phyloP scores from a whole-genome alignment of 2,113 vertebrate genomes.

The Casuarius casuarius region DNA sequence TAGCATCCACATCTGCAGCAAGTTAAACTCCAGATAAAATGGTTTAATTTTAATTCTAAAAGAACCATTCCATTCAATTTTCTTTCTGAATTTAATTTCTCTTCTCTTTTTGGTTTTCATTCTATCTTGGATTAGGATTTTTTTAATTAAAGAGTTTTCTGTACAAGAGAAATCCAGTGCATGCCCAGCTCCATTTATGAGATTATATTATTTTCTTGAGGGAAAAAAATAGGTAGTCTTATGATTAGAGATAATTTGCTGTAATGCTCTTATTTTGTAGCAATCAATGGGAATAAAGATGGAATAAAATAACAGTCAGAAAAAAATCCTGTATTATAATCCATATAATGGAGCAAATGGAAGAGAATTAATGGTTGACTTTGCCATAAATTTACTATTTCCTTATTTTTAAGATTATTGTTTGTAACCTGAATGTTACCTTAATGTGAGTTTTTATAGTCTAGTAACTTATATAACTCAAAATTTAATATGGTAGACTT shows the following conservation, averaged over 20 bases:
- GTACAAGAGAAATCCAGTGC: neutral
- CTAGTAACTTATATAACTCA: neutral
- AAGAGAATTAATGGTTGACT: neutral
- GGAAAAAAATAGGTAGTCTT: slow-evolving; percentile 33
- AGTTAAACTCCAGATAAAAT: neutral
- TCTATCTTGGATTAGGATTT: slow-evolving; percentile 42
- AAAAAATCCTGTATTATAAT: slow-evolving; percentile 34
- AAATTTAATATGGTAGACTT: neutral
- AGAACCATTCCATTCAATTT: neutral
- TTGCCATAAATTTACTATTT: neutral
- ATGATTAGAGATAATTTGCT: slow-evolving; percentile 51
- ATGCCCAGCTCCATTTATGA: slow-evolving; percentile 14
- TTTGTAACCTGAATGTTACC: neutral
- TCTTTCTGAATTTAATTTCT: slow-evolving; percentile 30
- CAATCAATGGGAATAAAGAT: slow-evolving; percentile 27
- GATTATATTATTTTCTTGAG: slow-evolving; percentile 41
- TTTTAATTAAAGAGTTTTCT: slow-evolving; percentile 46
- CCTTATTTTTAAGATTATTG: neutral
- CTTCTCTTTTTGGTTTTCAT: slow-evolving; percentile 20
- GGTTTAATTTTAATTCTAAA: neutral
- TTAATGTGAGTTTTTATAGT: neutral
- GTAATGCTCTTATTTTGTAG: slow-evolving; percentile 47
- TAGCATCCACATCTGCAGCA: neutral
- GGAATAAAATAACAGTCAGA: slow-evolving; percentile 40
- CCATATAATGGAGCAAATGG: slow-evolving; percentile 7